These are phyloP conservation scores for Trimorus sp. DNA, from an alignment of 2,888 invertebrate genomes.

Conservation along the genomic window DNA sequence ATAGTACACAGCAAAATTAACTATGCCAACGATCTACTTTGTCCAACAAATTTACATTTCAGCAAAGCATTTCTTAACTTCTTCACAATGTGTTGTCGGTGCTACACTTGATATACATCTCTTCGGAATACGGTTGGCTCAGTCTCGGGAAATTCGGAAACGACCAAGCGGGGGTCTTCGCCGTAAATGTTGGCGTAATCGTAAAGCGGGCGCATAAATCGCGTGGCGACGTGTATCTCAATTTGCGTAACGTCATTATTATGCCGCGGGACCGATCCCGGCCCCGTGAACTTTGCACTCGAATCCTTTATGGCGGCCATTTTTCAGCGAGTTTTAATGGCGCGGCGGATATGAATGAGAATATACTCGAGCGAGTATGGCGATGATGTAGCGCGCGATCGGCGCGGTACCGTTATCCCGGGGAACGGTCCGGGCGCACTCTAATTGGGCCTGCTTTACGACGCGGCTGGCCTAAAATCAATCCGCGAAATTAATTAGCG, in stretches of 20 bases:
- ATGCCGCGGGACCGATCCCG: constrained; percentile 15
- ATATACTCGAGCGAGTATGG: too few species aligned
- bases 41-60: too few species aligned
- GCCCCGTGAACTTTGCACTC: constrained; percentile 8
- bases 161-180: too few species aligned
- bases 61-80: too few species aligned
- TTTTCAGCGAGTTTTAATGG: constrained; percentile 19
- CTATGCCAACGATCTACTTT: too few species aligned
- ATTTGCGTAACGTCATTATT: constrained; percentile 38
- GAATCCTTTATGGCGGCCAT: constrained; percentile 22
- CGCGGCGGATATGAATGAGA: constrained; percentile 13
- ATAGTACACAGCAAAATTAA: too few species aligned
- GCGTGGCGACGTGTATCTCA: constrained; percentile 22
- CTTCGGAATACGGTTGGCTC: too few species aligned
- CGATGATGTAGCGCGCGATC: too few species aligned
- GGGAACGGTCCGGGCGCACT: constrained; percentile 23
- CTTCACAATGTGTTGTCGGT: too few species aligned
- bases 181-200: too few species aligned
- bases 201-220: constrained; percentile 3
- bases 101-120: too few species aligned
- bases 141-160: too few species aligned
- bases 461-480: constrained; percentile 29
- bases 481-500: constrained; percentile 22
- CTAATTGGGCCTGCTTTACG: constrained; percentile 49
- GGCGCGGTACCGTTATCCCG: neutral